These are phyloP conservation scores for Luperina nickerlii DNA, from an alignment of 2,888 invertebrate species.

Conservation along the genomic window DNA sequence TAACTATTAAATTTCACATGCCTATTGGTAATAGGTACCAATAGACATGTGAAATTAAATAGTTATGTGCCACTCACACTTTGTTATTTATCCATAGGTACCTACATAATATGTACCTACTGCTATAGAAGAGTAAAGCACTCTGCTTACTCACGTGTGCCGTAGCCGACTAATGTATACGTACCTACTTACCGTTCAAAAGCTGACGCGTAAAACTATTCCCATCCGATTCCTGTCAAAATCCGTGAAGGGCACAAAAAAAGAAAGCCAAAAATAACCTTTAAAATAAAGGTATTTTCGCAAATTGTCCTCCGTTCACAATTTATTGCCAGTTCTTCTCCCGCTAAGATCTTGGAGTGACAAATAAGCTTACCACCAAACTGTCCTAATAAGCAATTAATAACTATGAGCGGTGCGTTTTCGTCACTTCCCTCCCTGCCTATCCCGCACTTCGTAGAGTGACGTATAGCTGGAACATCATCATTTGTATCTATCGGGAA, in stretches of 20 bases:
- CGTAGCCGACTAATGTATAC: not conserved
- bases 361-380: slow-evolving; percentile 23
- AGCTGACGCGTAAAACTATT: slow-evolving; percentile 5
- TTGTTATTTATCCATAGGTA: not conserved
- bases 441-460: not conserved
- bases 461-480: slow-evolving; percentile 26
- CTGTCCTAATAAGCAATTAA: slow-evolving; percentile 47
- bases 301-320: not conserved
- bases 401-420: slow-evolving; percentile 44
- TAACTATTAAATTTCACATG: not conserved
- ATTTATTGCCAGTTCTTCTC: not conserved
- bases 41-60: too few species aligned
- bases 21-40: not conserved
- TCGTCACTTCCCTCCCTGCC: slow-evolving; percentile 10
- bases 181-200: slow-evolving; percentile 10
- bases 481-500: slow-evolving; percentile 53
- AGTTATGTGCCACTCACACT: not conserved
- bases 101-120: not conserved
- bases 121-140: not conserved
- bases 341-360: slow-evolving; percentile 15
- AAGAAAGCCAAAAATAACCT: not conserved
- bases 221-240: not conserved
- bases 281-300: slow-evolving; percentile 7
- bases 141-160: not conserved
- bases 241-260: not conserved